Percentiles rank a stretch among this genome's conserved stretches.
Evolutionary conservation across 2,113 vertebrate genomes (phyloP).

Genomic region (Shinisaurus crocodilurus): DNA sequence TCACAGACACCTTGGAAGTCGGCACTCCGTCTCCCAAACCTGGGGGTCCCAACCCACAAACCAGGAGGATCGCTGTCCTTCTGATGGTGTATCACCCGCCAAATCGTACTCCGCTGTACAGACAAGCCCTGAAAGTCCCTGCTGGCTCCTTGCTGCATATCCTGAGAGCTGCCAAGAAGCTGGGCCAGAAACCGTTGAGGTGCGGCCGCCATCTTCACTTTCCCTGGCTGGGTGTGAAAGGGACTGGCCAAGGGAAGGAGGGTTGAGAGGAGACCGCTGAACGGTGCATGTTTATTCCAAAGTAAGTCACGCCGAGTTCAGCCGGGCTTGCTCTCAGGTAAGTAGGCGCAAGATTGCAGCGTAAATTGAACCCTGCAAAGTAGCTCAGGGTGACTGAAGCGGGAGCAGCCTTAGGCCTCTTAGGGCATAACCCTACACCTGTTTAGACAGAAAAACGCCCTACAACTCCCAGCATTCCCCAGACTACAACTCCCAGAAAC

Average conservation of each 20-base stretch:
- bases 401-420: no score
- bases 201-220: constrained; percentile 57
- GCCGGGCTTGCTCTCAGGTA: background rate
- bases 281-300: no score
- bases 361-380: no score
- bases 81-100: constrained; percentile 79
- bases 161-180: constrained; percentile 70
- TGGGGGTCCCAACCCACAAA: rapidly evolving
- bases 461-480: no score
- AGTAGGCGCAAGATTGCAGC: background rate
- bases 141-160: constrained; percentile 76
- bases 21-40: constrained; percentile 30
- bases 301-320: background rate
- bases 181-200: constrained; percentile 75
- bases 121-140: constrained; percentile 52
- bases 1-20: constrained; percentile 76
- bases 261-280: background rate
- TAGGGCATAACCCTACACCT: no score
- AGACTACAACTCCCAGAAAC: no score
- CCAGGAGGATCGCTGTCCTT: constrained; percentile 55
- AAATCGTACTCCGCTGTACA: constrained; percentile 16
- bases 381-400: background rate
- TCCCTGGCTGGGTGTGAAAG: background rate
- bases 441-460: no score
- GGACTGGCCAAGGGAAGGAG: background rate